Evolutionary conservation across 2,797 vertebrate genomes (phyloP), one percentile per base, ranked within the genome.

Genomic region (Carapus acus): DNA sequence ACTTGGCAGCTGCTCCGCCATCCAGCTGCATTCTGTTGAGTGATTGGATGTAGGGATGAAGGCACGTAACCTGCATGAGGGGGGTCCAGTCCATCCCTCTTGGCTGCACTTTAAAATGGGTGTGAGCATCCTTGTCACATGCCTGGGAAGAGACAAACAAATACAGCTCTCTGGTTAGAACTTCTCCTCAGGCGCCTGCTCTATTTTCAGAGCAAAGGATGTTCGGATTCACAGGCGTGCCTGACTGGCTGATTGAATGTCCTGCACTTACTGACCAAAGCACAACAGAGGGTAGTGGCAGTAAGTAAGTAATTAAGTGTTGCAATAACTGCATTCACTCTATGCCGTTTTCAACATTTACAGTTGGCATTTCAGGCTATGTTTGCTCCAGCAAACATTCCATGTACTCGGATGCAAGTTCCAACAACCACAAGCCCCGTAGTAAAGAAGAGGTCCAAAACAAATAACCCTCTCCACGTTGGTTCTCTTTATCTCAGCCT

Each of bases 121-220:
- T 60, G 60, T 46, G 47, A 52, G 54, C 64, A 44, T 50, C 58
- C 21, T 27, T 31, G 54, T 89, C 80, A 90, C 89, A 90, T 90
- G 71, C 79, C 89, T 90, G 33, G 20, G 61, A 9, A 27, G 24
- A 27, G 61, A 64, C 43, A 70, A 79, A 83, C 65, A 69, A 23
- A 51, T 69, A 69, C 55, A 50, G 65, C 42, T 34, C 50, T 19
- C 57, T 21, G 64, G 56, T 86, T 75, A 87, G 75, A 62, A 16
- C 49, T 11, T 48, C 54, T 56, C 48, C 29, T 23, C 14, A 37
- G 42, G 58, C 69, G 36, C 55, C 31, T 47, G 40, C 53, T 70
- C 71, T 82, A 75, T 82, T 83, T 68, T 80, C 49, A 74, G 79
- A 57, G 40, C 9, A 13, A 9, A 5, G 22, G 31, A 37, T 7